A percentile compares a stretch with the other conserved stretches of the same genome.
Conservation (phyloP, 2,797 vertebrate genomes). For the Trematomus bernacchii region DNA sequence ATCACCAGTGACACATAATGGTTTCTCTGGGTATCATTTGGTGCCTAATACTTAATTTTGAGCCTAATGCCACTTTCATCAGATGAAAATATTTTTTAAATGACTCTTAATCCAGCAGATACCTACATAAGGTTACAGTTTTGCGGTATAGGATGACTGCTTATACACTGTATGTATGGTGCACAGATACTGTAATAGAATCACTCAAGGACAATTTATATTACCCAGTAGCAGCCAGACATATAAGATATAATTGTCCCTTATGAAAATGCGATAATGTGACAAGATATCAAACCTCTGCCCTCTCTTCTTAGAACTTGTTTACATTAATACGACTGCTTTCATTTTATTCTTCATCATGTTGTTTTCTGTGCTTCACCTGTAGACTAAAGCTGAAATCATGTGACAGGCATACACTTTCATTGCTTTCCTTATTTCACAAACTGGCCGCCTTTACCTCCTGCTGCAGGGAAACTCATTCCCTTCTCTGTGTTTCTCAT, state of each 20-base stretch:
- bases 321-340: slow-evolving; percentile 14
- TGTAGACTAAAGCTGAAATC: slow-evolving; percentile 43
- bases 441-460: slow-evolving; percentile 57
- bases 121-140: background rate
- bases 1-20: no score
- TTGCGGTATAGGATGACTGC: background rate
- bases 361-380: slow-evolving; percentile 1
- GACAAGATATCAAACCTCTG: slow-evolving; percentile 11
- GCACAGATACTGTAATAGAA: background rate
- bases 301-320: background rate
- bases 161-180: background rate
- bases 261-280: slow-evolving; percentile 14
- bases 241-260: slow-evolving; percentile 11
- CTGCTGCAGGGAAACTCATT: slow-evolving; percentile 29
- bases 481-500: slow-evolving; percentile 34
- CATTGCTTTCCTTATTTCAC: slow-evolving; percentile 44
- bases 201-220: background rate
- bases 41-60: background rate
- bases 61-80: background rate
- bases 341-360: slow-evolving; percentile 9
- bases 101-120: background rate
- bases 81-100: background rate
- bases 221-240: slow-evolving; percentile 7
- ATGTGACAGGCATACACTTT: slow-evolving; percentile 43
- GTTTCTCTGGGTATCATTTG: no score